Conservation (phyloP, 2,888 invertebrate genomes). For the Tiphia femorata region DNA sequence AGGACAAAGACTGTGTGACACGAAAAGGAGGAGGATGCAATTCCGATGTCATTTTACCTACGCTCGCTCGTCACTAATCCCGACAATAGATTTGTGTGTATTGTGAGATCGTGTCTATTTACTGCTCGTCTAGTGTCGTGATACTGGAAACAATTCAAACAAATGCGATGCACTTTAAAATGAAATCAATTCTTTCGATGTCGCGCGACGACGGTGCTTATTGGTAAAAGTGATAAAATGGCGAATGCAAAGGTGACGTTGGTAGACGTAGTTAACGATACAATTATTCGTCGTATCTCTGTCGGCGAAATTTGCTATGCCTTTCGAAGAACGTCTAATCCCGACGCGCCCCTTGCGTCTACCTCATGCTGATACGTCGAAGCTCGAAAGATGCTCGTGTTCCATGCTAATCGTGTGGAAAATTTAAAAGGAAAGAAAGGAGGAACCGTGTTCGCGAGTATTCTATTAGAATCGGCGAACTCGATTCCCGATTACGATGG, state of each 20-base stretch:
- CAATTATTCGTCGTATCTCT: no score
- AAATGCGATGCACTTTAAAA: constrained; percentile 40
- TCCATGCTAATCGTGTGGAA: constrained; percentile 31
- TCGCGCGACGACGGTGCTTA: no score
- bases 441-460: neutral
- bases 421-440: constrained; percentile 7
- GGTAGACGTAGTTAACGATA: neutral
- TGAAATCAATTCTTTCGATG: neutral
- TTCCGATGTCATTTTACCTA: constrained; percentile 56
- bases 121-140: constrained; percentile 62
- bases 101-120: constrained; percentile 49
- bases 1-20: no score
- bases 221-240: neutral
- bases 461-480: neutral
- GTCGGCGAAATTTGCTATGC: no score
- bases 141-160: constrained; percentile 61
- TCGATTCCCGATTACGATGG: neutral
- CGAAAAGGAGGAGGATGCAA: no score
- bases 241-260: neutral
- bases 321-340: no score
- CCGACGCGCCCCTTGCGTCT: no score
- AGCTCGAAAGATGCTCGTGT: constrained; percentile 17
- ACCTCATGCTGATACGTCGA: constrained; percentile 30
- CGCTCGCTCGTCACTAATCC: constrained; percentile 48
- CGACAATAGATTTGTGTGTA: constrained; percentile 51